Evolutionary conservation across 2,888 invertebrate species (phyloP).

Genomic region (Ametastegia equiseti): DNA sequence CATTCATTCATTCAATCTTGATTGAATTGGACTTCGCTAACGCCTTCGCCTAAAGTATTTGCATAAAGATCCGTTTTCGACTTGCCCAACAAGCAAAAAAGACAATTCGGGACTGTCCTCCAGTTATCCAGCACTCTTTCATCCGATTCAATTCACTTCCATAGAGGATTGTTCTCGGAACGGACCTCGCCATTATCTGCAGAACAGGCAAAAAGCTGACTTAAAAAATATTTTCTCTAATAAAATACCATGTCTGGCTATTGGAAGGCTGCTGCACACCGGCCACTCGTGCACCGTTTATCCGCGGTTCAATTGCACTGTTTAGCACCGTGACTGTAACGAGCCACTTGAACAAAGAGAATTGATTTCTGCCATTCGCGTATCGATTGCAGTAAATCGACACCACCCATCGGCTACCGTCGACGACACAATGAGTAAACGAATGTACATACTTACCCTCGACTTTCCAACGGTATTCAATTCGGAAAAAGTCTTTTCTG

Average conservation of each 20-base stretch:
- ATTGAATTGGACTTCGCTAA: no score
- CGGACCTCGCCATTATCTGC: no score
- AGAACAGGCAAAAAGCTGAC: no score
- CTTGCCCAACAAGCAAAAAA: no score
- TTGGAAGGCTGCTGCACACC: neutral
- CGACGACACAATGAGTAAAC: neutral
- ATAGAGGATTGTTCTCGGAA: no score
- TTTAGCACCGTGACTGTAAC: neutral
- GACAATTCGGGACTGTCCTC: no score
- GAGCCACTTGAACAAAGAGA: neutral
- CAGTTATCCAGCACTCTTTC: no score
- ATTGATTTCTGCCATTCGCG: neutral
- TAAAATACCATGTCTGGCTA: neutral
- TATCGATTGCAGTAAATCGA: neutral
- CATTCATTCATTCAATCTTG: no score
- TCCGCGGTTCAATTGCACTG: neutral
- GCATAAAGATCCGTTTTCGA: no score
- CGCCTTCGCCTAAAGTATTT: no score
- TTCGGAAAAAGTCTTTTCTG: neutral
- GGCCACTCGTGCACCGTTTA: neutral
- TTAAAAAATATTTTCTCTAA: no score
- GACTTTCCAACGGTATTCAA: neutral
- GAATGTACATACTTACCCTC: neutral
- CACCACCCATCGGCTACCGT: neutral
- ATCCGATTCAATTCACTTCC: no score